phyloP scores from a whole-genome alignment of 2,888 invertebrate species.

The Hydropsyche betteni region DNA sequence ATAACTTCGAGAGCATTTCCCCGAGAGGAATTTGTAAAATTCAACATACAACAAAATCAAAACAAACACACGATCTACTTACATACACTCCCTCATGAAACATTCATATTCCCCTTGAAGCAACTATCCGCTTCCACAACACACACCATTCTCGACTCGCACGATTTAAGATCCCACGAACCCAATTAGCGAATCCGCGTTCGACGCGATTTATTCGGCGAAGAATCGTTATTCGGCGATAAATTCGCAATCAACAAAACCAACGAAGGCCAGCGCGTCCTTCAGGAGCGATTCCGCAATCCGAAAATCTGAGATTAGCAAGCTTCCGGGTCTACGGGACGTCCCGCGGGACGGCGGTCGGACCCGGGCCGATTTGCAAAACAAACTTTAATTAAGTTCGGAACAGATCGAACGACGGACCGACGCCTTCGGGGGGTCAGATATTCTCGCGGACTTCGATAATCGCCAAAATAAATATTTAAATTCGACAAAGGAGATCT shows the following conservation, averaged over 20 bases:
- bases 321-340: background rate
- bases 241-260: slow-evolving; percentile 14
- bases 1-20: too few species aligned
- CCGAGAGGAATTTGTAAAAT: too few species aligned
- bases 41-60: too few species aligned
- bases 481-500: background rate
- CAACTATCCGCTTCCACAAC: too few species aligned
- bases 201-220: slow-evolving; percentile 12
- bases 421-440: background rate
- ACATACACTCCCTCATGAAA: too few species aligned
- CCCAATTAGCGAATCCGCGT: background rate
- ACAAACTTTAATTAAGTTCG: slow-evolving; percentile 31
- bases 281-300: background rate
- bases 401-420: background rate
- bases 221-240: background rate
- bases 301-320: background rate
- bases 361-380: slow-evolving; percentile 7
- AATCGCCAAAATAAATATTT: slow-evolving; percentile 28
- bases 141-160: too few species aligned
- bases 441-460: background rate
- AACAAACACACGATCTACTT: too few species aligned
- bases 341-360: slow-evolving; percentile 2
- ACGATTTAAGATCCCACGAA: too few species aligned
- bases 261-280: background rate
- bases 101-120: too few species aligned